Evolutionary conservation across 2,797 vertebrate species (phyloP).

Genomic region (Oceanodroma leucorhoa): DNA sequence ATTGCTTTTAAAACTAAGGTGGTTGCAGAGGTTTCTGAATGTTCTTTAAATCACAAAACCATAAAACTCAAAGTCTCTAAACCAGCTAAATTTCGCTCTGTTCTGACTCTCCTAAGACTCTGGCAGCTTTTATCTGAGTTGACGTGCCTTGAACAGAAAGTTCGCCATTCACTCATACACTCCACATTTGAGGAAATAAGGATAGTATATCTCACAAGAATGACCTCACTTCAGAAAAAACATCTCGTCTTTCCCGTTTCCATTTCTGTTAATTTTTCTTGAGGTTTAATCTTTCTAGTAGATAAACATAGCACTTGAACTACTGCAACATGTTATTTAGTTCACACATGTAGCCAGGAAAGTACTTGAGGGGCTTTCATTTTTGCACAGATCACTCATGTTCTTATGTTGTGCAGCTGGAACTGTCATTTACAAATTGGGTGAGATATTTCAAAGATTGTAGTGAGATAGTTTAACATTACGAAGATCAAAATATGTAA

Average conservation of each 20-base stretch:
- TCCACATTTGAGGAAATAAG: not conserved
- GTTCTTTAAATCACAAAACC: not conserved
- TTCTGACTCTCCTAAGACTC: not conserved
- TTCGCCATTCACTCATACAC: not conserved
- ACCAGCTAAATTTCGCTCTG: not conserved
- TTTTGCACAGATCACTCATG: not conserved
- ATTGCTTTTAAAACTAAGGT: slow-evolving; percentile 23
- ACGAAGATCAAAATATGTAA: not conserved
- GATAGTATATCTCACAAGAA: not conserved
- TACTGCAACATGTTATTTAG: not conserved
- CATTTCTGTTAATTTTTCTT: not conserved
- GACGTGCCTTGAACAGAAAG: not conserved
- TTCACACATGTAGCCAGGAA: not conserved
- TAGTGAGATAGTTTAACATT: not conserved
- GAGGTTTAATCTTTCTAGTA: not conserved
- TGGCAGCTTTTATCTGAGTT: not conserved
- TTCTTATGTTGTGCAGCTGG: not conserved
- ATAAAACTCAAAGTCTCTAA: not conserved
- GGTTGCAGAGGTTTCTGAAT: not conserved
- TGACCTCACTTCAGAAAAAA: not conserved
- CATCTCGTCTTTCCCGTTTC: not conserved
- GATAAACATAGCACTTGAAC: not conserved
- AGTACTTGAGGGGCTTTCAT: not conserved
- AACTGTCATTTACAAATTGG: not conserved
- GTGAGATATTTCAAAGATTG: not conserved